These are phyloP conservation scores for Parasteatoda tepidariorum DNA, from an alignment of 1,140 invertebrate genomes.

Conservation along the genomic window DNA sequence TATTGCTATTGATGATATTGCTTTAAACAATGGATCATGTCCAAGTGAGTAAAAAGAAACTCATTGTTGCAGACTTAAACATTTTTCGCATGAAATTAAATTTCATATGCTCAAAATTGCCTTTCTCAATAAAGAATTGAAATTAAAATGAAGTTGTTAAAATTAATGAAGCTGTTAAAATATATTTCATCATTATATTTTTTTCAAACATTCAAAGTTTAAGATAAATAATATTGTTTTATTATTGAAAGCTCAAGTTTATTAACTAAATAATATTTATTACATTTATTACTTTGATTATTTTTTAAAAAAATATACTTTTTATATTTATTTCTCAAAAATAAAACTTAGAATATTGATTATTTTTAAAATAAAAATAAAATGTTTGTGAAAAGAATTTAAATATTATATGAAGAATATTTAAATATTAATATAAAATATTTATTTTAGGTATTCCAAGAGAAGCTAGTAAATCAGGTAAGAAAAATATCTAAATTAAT, in stretches of 20 bases:
- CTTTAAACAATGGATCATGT: slow-evolving; percentile 54
- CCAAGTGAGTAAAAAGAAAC: slow-evolving; percentile 58
- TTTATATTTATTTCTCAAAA: not conserved
- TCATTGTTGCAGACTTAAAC: too few relatives aligned
- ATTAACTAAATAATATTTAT: too few relatives aligned
- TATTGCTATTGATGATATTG: slow-evolving; percentile 58
- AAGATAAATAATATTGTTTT: too few relatives aligned
- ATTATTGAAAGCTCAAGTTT: too few relatives aligned
- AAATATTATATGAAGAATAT: not conserved
- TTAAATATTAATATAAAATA: not conserved
- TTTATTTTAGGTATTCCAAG: slow-evolving; percentile 49
- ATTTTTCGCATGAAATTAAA: too few relatives aligned
- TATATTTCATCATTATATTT: too few relatives aligned
- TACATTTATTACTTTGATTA: not conserved
- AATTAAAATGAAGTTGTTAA: too few relatives aligned
- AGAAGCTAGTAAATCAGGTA: slow-evolving; percentile 58
- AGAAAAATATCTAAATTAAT: not conserved
- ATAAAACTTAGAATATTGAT: not conserved
- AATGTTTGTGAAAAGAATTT: not conserved
- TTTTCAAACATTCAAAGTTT: too few relatives aligned
- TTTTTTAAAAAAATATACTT: not conserved
- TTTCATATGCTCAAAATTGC: too few relatives aligned
- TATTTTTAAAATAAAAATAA: not conserved
- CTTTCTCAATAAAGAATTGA: too few relatives aligned
- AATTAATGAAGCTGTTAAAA: too few relatives aligned